These are phyloP conservation scores for Halcyon leucocephala DNA, from an alignment of 2,797 vertebrate genomes.

Conservation along the genomic window DNA sequence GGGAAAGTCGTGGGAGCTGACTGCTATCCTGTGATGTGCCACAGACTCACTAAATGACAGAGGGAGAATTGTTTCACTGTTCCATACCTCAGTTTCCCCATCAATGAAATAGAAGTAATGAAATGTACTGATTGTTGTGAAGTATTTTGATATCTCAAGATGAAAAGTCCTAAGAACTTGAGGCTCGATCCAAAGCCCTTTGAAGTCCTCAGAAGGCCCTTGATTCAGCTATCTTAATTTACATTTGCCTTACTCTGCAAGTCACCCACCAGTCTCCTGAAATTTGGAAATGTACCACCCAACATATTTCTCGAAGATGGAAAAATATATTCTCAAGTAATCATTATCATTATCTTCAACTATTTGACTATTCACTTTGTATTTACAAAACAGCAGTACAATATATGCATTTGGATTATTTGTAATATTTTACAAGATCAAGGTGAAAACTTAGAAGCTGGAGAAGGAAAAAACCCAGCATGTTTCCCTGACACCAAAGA, in stretches of 20 bases:
- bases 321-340: slow-evolving; percentile 18
- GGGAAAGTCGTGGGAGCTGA: background rate
- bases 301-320: background rate
- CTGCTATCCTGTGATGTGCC: background rate
- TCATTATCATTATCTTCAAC: slow-evolving; percentile 40
- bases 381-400: slow-evolving; percentile 54
- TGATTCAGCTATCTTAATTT: slow-evolving; percentile 55
- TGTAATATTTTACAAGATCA: slow-evolving; percentile 75
- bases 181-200: slow-evolving; percentile 14
- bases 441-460: slow-evolving; percentile 60
- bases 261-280: background rate
- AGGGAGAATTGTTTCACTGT: background rate
- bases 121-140: slow-evolving; percentile 49
- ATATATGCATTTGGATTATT: slow-evolving; percentile 62
- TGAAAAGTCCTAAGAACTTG: slow-evolving; percentile 61
- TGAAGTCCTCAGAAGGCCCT: slow-evolving; percentile 39
- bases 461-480: slow-evolving; percentile 52
- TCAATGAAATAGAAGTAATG: slow-evolving; percentile 26
- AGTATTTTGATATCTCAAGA: slow-evolving; percentile 56
- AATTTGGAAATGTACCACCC: background rate
- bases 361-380: slow-evolving; percentile 42
- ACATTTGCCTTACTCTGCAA: slow-evolving; percentile 52
- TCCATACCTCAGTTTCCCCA: slow-evolving; percentile 25
- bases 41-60: background rate
- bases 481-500: slow-evolving; percentile 70